Evolutionary conservation across 2,888 invertebrate genomes (phyloP), one percentile per base, ranked within the genome.

Genomic region (Caenorhabditis wallacei): DNA sequence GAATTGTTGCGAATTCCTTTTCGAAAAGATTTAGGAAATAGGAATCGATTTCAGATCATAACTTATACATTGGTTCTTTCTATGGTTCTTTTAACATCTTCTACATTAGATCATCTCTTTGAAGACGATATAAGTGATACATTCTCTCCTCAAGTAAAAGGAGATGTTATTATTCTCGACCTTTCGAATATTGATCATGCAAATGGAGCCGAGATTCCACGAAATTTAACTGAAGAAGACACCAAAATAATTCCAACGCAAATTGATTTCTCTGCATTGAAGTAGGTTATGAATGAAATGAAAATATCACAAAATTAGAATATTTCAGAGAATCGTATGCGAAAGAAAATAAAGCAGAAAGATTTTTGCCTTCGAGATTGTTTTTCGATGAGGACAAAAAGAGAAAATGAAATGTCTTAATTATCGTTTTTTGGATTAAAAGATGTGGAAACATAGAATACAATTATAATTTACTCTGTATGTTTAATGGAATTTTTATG

Each of bases 171-270:
- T n/a, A 51, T 79, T 22, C 40, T 82, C 11, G 79, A 82, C 43
- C 43, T 82, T 16, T 40, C 79, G 10, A 51, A 82, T 56, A 57
- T 82, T 16, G 82, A 82, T 54, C 78, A 82, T 53, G 78, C 82
- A 7, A 82, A 82, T 54, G 82, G 82, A 10, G 82, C 82, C 13
- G 82, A 82, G 56, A 82, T 76, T 37, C 64, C 76, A 22, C 40
- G 70, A 53, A 78, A 82, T 24, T 35, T 72, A 46, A 78, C 78
- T 26, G 82, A 82, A 18, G 82, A 82, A 40, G 82, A 82, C 26
- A 82, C 78, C 10, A 82, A 82, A 69, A 82, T 82, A 24, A 78
- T 82, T n/a, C 82, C 82, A 48, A 82, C 82, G 10, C 51, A 78
- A n/a, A 78, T 82, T 40, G 82, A 82, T 69, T 78, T 78, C 26